Evolutionary conservation across 2,113 vertebrate genomes (phyloP), one percentile per base, ranked within the genome.

Genomic region (Amphiprion ocellaris): DNA sequence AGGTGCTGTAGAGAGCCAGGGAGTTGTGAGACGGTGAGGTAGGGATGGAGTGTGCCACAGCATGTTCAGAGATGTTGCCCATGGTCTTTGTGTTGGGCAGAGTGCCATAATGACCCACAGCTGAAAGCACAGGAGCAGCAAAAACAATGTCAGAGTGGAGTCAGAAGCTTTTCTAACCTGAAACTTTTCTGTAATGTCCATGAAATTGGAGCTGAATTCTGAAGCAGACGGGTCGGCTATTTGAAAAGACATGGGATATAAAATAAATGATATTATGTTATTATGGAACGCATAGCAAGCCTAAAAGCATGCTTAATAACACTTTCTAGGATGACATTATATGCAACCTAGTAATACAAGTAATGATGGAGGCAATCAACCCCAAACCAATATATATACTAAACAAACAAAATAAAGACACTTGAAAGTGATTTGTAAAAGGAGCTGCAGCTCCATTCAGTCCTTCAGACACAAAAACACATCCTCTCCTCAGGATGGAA

Each of bases 21-120:
- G 97, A 95, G 5, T 96, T 97, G 0, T 98, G 97, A 9, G 98
- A 98, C 0, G 98, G 97, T 0, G 98, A 99, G 0, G 96, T 92
- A 81, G 97, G 96, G 30, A 99, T 96, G 0, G 97, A 95, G 81
- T 91, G 96, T 33, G 95, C 30, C 30, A 90, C 0, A 1, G 92
- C 41, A 80, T 96, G 96, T 1, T 97, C 97, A 0, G 96, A 95
- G 61, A 97, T 95, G 69, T 94, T 96, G 0, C 94, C 92, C 96
- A 97, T 96, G 73, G 96, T 96, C 87, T 96, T 97, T 0, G 96
- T 96, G 74, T 94, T 97, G 76, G 95, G 96, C 69, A 98, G 86
- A 10, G 96, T 93, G 23, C 94, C 81, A n/a, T 97, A 98, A 5
- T 96, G 95, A 46, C 90, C 90, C 9, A 93, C 73, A 19, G 67